Evolutionary conservation across 2,113 vertebrate species (phyloP).

Genomic region (Setophaga coronata): DNA sequence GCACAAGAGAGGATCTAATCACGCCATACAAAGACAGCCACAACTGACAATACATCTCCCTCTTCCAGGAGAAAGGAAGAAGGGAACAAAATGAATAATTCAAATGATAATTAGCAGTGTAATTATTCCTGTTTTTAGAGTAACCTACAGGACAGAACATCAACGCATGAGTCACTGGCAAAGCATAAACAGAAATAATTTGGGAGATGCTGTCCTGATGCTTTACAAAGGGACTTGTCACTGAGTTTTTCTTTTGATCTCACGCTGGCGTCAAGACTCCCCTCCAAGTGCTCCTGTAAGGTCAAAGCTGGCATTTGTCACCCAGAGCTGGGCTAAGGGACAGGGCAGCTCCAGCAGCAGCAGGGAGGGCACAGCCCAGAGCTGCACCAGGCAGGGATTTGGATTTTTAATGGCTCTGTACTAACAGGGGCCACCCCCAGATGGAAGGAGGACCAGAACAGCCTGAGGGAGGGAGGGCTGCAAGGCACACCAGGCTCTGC

Average conservation of each 20-base stretch:
- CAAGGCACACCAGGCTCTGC: neutral
- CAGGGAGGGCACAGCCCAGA: neutral
- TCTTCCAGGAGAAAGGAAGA: slow-evolving; percentile 50
- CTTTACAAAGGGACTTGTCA: slow-evolving; percentile 8
- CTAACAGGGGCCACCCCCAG: neutral
- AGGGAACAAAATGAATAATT: slow-evolving; percentile 68
- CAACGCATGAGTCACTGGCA: slow-evolving; percentile 46
- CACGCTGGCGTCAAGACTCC: neutral
- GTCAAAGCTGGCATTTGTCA: neutral
- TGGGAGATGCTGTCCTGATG: slow-evolving; percentile 26
- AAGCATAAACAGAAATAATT: slow-evolving; percentile 55
- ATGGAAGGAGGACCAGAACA: neutral
- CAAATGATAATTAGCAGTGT: slow-evolving; percentile 59
- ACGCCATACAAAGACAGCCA: neutral
- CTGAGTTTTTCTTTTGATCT: slow-evolving; percentile 20
- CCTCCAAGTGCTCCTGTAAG: neutral
- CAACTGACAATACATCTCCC: slow-evolving; percentile 47
- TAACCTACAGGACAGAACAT: slow-evolving; percentile 69
- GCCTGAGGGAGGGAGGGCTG: neutral
- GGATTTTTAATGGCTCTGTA: slow-evolving; percentile 42
- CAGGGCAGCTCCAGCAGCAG: neutral
- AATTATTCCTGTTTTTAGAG: slow-evolving; percentile 72
- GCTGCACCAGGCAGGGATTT: neutral
- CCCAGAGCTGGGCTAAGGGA: neutral
- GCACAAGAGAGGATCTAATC: slow-evolving; percentile 52